Conservation (phyloP, 2,113 vertebrate species). For the Felis chaus region DNA sequence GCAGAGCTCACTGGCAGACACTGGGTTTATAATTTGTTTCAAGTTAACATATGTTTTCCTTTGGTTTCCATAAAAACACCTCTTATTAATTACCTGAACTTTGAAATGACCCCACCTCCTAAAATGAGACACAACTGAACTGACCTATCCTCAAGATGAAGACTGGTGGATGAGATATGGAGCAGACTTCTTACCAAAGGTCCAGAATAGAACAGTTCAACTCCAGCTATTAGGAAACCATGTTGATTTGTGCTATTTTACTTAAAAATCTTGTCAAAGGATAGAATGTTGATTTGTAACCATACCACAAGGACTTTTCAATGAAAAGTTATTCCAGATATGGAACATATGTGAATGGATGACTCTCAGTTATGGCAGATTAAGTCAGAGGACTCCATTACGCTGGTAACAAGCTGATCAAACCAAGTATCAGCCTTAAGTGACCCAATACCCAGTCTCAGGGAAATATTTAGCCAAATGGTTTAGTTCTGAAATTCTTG, state of each 20-base stretch:
- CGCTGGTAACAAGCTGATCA: not conserved
- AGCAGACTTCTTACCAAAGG: not conserved
- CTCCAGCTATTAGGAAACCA: not conserved
- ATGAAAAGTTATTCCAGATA: not conserved
- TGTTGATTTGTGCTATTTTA: not conserved
- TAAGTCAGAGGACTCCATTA: not conserved
- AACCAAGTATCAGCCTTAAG: not conserved
- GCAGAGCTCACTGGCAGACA: not conserved
- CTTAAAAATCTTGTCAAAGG: not conserved
- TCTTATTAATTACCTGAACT: not conserved
- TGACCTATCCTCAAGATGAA: not conserved
- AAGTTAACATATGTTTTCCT: not conserved
- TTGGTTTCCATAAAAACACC: not conserved
- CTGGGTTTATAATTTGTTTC: not conserved
- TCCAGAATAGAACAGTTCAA: no score
- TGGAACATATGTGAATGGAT: not conserved
- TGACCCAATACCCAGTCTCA: not conserved
- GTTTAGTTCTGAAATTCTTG: not conserved
- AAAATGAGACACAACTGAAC: not conserved
- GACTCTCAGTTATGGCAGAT: not conserved
- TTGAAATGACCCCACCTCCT: not conserved
- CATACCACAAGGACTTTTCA: not conserved
- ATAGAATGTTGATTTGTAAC: not conserved
- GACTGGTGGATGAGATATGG: not conserved
- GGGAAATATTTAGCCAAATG: not conserved